Conservation (phyloP, 2,113 vertebrate species). For the Equus przewalskii region DNA sequence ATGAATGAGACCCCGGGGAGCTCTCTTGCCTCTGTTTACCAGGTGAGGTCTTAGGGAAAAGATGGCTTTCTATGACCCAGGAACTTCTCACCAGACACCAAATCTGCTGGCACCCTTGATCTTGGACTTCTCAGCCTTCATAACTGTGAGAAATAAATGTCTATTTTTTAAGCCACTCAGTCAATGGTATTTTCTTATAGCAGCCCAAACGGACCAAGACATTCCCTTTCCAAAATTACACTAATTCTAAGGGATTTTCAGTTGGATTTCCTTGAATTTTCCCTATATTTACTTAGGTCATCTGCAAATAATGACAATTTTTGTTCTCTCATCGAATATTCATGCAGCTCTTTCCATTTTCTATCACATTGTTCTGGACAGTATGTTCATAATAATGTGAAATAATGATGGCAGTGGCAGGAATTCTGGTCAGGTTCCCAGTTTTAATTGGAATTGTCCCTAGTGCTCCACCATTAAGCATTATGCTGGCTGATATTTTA, state of each 20-base stretch:
- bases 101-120: not conserved
- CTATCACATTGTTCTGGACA: not conserved
- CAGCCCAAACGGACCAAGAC: not conserved
- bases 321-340: conserved; percentile 17
- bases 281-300: not conserved
- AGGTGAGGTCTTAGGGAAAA: not conserved
- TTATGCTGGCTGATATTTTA: not conserved
- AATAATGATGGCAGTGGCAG: not conserved
- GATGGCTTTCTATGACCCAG: not conserved
- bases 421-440: not conserved
- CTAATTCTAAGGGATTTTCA: not conserved
- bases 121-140: not conserved
- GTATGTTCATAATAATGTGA: not conserved
- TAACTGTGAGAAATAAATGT: not conserved
- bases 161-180: not conserved
- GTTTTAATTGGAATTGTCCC: conserved; percentile 26
- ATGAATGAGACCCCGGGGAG: not conserved
- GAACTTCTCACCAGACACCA: not conserved
- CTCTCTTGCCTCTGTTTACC: not conserved
- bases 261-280: not conserved
- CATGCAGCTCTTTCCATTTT: not conserved
- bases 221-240: not conserved
- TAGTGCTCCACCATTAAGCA: not conserved
- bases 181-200: not conserved
- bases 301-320: conserved; percentile 53